Evolutionary conservation across 2,113 vertebrate genomes (phyloP), one percentile per base, ranked within the genome.

Genomic region (Pseudolaguvia tuberculata): DNA sequence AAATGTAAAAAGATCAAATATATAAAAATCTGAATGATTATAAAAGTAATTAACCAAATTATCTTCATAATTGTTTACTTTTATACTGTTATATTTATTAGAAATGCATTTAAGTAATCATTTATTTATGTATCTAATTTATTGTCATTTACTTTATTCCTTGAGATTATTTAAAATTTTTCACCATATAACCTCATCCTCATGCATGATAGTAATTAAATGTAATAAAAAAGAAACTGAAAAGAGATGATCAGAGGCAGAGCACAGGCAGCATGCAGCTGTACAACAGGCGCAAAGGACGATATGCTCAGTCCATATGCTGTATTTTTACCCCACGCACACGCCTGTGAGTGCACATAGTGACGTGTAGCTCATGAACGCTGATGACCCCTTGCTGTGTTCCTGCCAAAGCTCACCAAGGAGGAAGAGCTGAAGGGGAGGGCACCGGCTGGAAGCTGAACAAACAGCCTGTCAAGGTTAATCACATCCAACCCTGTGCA

Each of bases 381-480:
- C 73, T 57, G 35, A 29, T 75, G 62, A 51, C 62, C 73, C 51
- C 61, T 29, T 17, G 18, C 61, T 53, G 72, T 3, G 50, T 69
- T 69, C 27, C 48, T 52, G 50, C 20, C 50, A 7, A 68, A 63
- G 70, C 39, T 47, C 51, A 52, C 50, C 50, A 15, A 69, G 23
- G 51, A 61, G 66, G 66, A 42, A 58, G 78, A 45, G 53, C 17
- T 78, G 71, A 73, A 25, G 52, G 78, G 82, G 77, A 76, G 84
- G 80, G 68, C 84, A 85, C 58, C 88, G 88, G 84, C 86, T 91
- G 88, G 86, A 90, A 89, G 83, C 81, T 85, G 86, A 89, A 86
- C 87, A 90, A 90, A 89, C 87, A 90, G 86, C 82, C 87, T 89
- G 89, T 91, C 89, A 85, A 79, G 86, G 87, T 80, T 83, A 84